Evolutionary conservation across 1,140 invertebrate species (phyloP).

Genomic region (Sinella curviseta): DNA sequence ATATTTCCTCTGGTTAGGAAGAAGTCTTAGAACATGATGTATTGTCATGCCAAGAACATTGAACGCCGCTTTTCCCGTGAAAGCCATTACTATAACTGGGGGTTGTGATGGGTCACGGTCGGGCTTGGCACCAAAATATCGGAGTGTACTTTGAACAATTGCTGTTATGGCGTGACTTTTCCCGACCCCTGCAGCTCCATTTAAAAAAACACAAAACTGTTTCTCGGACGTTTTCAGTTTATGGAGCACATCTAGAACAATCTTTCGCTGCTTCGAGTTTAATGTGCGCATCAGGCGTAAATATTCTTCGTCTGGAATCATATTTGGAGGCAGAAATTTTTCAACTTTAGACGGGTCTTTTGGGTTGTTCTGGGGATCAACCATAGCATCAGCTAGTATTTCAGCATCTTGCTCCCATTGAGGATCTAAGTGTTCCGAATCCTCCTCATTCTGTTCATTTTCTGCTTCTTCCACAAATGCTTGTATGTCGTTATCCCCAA

Average conservation of each 20-base stretch:
- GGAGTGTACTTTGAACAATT: background rate
- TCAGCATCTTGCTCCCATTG: background rate
- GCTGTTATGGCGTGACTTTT: constrained; percentile 36
- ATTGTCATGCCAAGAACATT: constrained; percentile 52
- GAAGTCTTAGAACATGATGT: constrained; percentile 32
- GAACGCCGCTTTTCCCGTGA: constrained; percentile 54
- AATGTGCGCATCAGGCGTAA: constrained; percentile 9
- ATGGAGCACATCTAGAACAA: constrained; percentile 24
- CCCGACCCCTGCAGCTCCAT: constrained; percentile 37
- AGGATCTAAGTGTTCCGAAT: background rate
- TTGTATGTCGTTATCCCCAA: no score
- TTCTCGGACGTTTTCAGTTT: background rate
- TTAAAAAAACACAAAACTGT: constrained; percentile 20
- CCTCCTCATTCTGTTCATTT: background rate
- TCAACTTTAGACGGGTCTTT: background rate
- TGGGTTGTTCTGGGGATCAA: background rate
- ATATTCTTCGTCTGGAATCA: background rate
- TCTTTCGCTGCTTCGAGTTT: constrained; percentile 30
- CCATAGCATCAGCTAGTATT: background rate
- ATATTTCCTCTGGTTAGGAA: background rate
- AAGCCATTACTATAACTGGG: constrained; percentile 49
- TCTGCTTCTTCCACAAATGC: no score
- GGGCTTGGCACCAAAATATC: background rate
- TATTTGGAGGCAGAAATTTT: background rate
- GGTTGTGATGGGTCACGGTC: constrained; percentile 30